phyloP scores from a whole-genome alignment of 1,140 invertebrate genomes.

The Drosophila nigromelanica region DNA sequence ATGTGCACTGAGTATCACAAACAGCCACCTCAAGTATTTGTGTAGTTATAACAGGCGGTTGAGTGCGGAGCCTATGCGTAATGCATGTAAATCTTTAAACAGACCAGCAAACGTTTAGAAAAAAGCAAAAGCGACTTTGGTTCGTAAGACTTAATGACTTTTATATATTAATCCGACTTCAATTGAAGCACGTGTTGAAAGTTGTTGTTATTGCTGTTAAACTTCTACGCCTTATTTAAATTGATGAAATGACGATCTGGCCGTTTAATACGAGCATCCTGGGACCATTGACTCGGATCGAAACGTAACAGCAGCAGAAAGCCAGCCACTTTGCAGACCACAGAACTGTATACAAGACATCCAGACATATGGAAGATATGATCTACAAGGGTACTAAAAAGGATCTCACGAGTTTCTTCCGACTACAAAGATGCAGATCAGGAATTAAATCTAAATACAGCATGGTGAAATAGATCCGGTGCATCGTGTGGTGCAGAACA shows the following conservation, averaged over 20 bases:
- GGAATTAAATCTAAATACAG: slow-evolving; percentile 14
- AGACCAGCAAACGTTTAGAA: not conserved
- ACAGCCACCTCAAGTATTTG: slow-evolving; percentile 37
- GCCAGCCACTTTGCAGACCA: too few species aligned
- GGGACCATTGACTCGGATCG: slow-evolving; percentile 27
- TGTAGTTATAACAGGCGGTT: slow-evolving; percentile 3
- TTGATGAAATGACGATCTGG: slow-evolving; percentile 1
- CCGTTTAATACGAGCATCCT: slow-evolving; percentile 26
- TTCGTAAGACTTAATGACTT: slow-evolving; percentile 44
- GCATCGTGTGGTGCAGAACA: slow-evolving; percentile 13
- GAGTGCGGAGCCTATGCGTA: not conserved
- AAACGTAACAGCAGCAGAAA: slow-evolving; percentile 1
- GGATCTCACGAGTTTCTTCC: too few species aligned
- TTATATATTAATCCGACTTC: slow-evolving; percentile 38
- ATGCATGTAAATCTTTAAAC: slow-evolving; percentile 52
- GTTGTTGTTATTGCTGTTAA: not conserved
- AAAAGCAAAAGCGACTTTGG: slow-evolving; percentile 1
- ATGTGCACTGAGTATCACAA: slow-evolving; percentile 33
- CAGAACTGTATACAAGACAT: too few species aligned
- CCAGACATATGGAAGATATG: too few species aligned
- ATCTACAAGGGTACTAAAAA: too few species aligned
- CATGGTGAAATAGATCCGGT: slow-evolving; percentile 27
- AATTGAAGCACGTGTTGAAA: slow-evolving; percentile 8
- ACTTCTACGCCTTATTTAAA: not conserved
- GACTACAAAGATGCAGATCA: too few species aligned